Evolutionary conservation across 2,888 invertebrate genomes (phyloP).

Genomic region (Steromphala cineraria): DNA sequence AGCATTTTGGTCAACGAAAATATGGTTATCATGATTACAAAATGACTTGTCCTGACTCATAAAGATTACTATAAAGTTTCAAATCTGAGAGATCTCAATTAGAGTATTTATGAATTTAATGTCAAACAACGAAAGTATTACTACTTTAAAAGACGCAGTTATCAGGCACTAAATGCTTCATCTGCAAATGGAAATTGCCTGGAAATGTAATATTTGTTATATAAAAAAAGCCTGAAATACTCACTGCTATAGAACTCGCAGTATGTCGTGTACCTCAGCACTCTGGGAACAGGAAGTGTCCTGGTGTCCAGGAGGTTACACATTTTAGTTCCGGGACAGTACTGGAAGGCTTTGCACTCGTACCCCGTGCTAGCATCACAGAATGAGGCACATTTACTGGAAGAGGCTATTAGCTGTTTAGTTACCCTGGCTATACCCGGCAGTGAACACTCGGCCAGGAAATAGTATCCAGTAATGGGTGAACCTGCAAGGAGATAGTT

Average conservation of each 20-base stretch:
- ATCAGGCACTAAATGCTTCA: too few species aligned
- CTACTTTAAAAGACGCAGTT: neutral
- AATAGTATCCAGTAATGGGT: neutral
- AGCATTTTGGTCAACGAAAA: too few species aligned
- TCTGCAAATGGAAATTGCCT: too few species aligned
- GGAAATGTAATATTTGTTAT: too few species aligned
- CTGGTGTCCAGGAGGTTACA: neutral
- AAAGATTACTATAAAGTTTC: neutral
- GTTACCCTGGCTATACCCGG: neutral
- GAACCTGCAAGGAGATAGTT: neutral
- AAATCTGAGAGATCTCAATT: neutral
- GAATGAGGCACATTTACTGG: neutral
- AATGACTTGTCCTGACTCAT: neutral
- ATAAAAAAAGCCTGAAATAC: neutral
- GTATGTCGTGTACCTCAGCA: neutral
- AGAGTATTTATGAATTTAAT: too few species aligned
- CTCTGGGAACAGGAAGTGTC: neutral
- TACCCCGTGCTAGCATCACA: neutral
- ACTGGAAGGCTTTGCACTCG: slow-evolving; percentile 13
- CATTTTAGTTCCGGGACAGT: neutral
- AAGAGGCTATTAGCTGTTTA: neutral
- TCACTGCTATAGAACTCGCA: neutral
- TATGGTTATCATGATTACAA: neutral
- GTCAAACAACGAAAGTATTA: too few species aligned
- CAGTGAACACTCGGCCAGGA: neutral